Base-by-base conservation (phyloP, 2,888 invertebrate genomes). In the Papilio elwesi region DNA sequence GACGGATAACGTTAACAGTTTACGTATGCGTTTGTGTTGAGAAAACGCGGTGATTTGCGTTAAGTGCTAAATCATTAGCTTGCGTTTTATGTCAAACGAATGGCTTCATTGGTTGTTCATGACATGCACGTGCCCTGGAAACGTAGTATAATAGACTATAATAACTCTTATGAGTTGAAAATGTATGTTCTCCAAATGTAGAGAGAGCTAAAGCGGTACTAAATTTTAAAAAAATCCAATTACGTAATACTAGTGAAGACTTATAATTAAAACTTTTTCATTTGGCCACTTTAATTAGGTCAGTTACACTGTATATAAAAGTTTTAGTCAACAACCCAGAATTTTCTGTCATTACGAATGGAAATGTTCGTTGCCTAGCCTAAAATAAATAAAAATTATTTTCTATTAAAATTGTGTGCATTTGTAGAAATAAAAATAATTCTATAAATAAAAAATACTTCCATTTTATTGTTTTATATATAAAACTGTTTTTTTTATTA, bases 31-130 rank as follows among this genome's bases (percentile, higher is more conserved):
- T 62, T 69, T 67, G 68, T 66, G 52, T 67, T 66, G 73, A 49
- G 62, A 66, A 70, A 66, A 69, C 73, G 66, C 48, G 69, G 59
- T 62, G 70, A 73, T 68, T 69, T 69, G 68, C 68, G 43, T 65
- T 73, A 73, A 73, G 73, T 57, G 73, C 68, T 73, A 73, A 69
- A 73, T 73, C 73, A 73, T 73, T 73, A 51, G 73, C 68, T 69
- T 69, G 59, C 64, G 64, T 73, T 69, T 73, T 69, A 69, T 73
- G 68, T 73, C 73, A 73, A 73, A 69, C 73, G 69, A 65, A 73
- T 65, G 64, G 57, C 62, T 69, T 69, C 73, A 73, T 73, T 69
- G 68, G 64, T 57, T 57, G 51, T 38, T 68, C 73, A 65, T 59
- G 64, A 65, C 49, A 49, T 59, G 51, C 73, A 55, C 53, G 55